Evolutionary conservation across 2,113 vertebrate species (phyloP), one percentile per base, ranked within the genome.

Genomic region (Bombycilla garrulus): DNA sequence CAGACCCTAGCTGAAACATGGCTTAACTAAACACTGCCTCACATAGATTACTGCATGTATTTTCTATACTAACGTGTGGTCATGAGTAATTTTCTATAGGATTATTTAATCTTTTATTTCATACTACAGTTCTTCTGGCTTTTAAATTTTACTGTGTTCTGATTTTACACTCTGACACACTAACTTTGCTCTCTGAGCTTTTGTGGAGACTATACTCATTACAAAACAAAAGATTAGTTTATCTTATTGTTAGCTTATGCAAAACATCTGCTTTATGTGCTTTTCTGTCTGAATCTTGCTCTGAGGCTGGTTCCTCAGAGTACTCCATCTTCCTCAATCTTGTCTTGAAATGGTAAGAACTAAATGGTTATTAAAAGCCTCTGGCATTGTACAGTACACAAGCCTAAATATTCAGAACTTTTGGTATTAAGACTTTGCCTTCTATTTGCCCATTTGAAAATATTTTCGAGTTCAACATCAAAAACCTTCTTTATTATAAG

Each of bases 141-240:
- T 91, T 77, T 54, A 17, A 81, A 61, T 11, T 92, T 51, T 22
- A 5, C 31, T 54, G 20, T 53, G n/a, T 65, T 93, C 45, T 86
- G 29, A 31, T 66, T 89, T 90, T 90, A 51, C 90, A 92, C 85
- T 93, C 54, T 96, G 87, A 83, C 82, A 92, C 51, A 92, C 25
- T 88, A 50, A 81, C 9, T 86, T 79, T 61, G 38, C 35, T 86
- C 35, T 76, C 42, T 4, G 12, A 50, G 38, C 38, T 62, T 91
- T 73, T 90, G 74, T 83, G 58, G 66, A 90, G 74, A 58, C 64
- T 64, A 51, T 22, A n/a, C n/a, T 6, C 19, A 15, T 77, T 50
- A 44, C 71, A 90, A 97, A 96, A 95, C 35, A 96, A 74, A 91
- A 90, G 35, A 80, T 72, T 67, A 20, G 57, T 74, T 93, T 92